Conservation (phyloP, 1,140 invertebrate genomes). For the Pantala flavescens region DNA sequence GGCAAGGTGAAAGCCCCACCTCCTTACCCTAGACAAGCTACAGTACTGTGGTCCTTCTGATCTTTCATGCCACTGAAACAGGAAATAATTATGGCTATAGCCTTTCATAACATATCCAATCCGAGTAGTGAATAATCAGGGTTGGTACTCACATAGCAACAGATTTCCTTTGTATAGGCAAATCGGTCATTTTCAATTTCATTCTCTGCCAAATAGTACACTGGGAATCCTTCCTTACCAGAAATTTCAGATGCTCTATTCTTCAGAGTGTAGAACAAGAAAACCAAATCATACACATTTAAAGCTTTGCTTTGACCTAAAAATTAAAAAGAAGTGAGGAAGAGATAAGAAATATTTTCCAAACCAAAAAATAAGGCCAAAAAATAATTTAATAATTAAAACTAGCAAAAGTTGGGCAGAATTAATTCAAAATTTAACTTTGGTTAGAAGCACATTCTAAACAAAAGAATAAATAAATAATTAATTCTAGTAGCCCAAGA, state of each 20-base stretch:
- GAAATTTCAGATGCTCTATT: slow-evolving; percentile 29
- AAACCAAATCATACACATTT: slow-evolving; percentile 42
- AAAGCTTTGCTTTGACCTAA: slow-evolving; percentile 26
- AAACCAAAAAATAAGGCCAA: too few species aligned
- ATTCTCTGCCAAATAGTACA: slow-evolving; percentile 32
- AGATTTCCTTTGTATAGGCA: slow-evolving; percentile 34
- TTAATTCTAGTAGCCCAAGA: too few species aligned
- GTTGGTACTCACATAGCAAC: slow-evolving; percentile 36
- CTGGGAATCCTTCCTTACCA: slow-evolving; percentile 29
- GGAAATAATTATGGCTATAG: slow-evolving; percentile 4
- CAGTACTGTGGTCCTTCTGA: slow-evolving; percentile 37
- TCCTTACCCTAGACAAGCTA: slow-evolving; percentile 38
- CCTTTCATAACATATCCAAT: not conserved
- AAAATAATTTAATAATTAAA: too few species aligned
- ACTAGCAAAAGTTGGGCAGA: too few species aligned
- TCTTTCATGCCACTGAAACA: slow-evolving; percentile 40
- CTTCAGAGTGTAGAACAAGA: slow-evolving; percentile 37
- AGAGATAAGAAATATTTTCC: too few species aligned
- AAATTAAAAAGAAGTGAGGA: too few species aligned
- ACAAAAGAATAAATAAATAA: too few species aligned
- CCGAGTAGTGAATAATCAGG: not conserved
- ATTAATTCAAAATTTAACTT: too few species aligned
- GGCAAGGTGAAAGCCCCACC: slow-evolving; percentile 44
- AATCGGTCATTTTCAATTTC: slow-evolving; percentile 43
- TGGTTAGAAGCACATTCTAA: too few species aligned